These are phyloP conservation scores for human (Homo sapiens) DNA, from an alignment of 2,113 vertebrate species.

Conservation along the genomic window GRCh38 chr2:177077501-177078000, in stretches of 20 bases:
- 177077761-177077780: neutral
- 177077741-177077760: neutral
- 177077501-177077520: neutral
- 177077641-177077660: neutral
- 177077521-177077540: neutral
- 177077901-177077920: neutral
- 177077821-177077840: conserved; percentile 12
- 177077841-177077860: conserved; percentile 14
- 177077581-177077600: neutral
- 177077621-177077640: neutral
- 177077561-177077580: neutral
- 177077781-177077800: neutral
- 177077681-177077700: neutral
- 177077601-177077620: neutral
- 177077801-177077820: conserved; percentile 1
- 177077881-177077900: neutral
- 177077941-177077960: neutral
- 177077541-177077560: neutral
- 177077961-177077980: neutral
- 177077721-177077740: neutral
- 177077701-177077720: neutral
- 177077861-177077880: neutral
- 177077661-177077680: neutral
- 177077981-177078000: neutral
- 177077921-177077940: neutral